A percentile compares a stretch with the other conserved stretches of the same genome.
Evolutionary conservation across 1,140 invertebrate species (phyloP).

Genomic region (Magallana ariakensis): DNA sequence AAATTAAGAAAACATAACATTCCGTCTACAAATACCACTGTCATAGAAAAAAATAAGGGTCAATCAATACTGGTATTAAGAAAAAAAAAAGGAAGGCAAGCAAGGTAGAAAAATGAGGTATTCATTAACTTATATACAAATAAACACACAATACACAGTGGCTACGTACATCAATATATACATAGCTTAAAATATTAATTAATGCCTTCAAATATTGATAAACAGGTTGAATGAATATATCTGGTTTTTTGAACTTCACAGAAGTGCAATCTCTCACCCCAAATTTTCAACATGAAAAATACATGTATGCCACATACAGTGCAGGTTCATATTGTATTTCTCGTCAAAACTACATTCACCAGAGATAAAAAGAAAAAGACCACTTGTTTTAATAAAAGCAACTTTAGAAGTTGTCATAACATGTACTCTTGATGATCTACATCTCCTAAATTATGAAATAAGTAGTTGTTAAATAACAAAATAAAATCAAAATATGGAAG

Average conservation of each 20-base stretch:
- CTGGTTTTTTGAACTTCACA: neutral
- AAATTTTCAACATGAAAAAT: neutral
- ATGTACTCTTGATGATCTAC: conserved; percentile 7
- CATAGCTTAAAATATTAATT: neutral
- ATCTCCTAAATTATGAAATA: neutral
- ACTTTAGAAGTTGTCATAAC: neutral
- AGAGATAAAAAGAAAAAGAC: neutral
- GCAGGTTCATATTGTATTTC: neutral
- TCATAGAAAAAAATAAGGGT: too few relatives aligned
- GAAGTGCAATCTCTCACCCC: neutral
- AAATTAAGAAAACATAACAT: too few relatives aligned
- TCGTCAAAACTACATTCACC: neutral
- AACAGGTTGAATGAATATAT: neutral
- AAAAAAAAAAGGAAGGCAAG: neutral
- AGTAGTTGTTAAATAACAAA: too few relatives aligned
- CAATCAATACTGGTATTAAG: too few relatives aligned
- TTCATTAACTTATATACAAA: conserved; percentile 25
- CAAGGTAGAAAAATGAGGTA: neutral
- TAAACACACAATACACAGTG: neutral
- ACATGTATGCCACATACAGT: neutral
- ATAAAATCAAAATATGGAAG: too few relatives aligned
- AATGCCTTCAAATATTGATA: neutral
- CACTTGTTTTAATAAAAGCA: neutral
- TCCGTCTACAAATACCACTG: too few relatives aligned
- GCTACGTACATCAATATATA: neutral